phyloP scores from a whole-genome alignment of 1,140 invertebrate genomes.

The Diploscapter pachys region DNA sequence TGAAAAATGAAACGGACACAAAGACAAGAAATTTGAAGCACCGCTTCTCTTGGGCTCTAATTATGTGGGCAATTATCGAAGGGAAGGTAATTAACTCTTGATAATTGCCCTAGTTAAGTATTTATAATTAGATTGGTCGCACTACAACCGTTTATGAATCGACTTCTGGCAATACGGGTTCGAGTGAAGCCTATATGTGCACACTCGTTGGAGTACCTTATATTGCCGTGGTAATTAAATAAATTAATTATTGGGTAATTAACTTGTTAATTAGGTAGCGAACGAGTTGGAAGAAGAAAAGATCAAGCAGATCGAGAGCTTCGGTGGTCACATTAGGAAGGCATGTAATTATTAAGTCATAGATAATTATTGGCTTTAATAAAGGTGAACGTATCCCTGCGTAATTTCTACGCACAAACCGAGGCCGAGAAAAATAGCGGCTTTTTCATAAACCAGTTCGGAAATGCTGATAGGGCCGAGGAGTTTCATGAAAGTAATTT shows the following conservation, averaged over 20 bases:
- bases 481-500: slow-evolving; percentile 40
- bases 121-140: slow-evolving; percentile 18
- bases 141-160: slow-evolving; percentile 47
- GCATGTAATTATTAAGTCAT: too few species aligned
- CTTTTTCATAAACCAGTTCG: slow-evolving; percentile 50
- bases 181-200: slow-evolving; percentile 47
- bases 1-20: slow-evolving; percentile 43
- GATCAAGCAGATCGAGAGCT: slow-evolving; percentile 39
- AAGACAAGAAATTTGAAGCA: slow-evolving; percentile 44
- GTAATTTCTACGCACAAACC: slow-evolving; percentile 29
- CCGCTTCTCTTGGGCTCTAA: slow-evolving; percentile 44
- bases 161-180: slow-evolving; percentile 47
- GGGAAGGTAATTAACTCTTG: slow-evolving; percentile 15
- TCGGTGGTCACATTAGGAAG: slow-evolving; percentile 31
- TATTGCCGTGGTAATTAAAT: slow-evolving; percentile 39
- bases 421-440: slow-evolving; percentile 41
- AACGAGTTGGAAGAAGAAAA: slow-evolving; percentile 41
- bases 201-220: slow-evolving; percentile 39
- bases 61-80: slow-evolving; percentile 46
- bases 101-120: not conserved
- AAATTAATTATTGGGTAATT: not conserved
- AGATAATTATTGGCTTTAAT: not conserved
- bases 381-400: slow-evolving; percentile 16
- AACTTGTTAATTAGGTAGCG: slow-evolving; percentile 34
- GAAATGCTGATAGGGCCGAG: slow-evolving; percentile 44